Evolutionary conservation across 1,140 invertebrate species (phyloP), one percentile per base, ranked within the genome.

Genomic region (Zaprionus ornatus): DNA sequence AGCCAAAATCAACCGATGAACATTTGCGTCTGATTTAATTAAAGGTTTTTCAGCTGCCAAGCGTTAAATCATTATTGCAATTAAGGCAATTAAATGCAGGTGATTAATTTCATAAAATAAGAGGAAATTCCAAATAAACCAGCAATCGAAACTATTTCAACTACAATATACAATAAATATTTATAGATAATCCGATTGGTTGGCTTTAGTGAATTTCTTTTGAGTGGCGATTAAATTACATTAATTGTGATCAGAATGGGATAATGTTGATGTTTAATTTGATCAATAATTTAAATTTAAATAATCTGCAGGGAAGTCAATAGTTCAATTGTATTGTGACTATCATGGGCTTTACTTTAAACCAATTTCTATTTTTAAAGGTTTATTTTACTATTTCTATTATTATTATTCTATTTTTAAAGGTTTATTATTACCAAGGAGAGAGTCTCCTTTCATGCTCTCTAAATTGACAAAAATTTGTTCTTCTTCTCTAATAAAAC

Each of bases 1-100:
- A 55, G 40, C 40, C n/a, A 45, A 45, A 71, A 35, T 60, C 45
- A 56, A 57, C 19, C 29, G n/a, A 7, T 12, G n/a, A 25, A 32
- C 13, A 55, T 55, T 52, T 35, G 40, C 66, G 23, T 42, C 5
- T 21, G n/a, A 27, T 40, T 57, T 32, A 59, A 29, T 59, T 48
- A 37, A 50, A 12, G 7, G 3, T 45, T 23, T 13, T 23, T 50
- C 23, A 9, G 45, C 10, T 50, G 45, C 9, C 17, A 21, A 50
- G n/a, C 40, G 2, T 50, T 50, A 13, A 21, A 50, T 45, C 40
- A 50, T 50, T 50, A 50, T 50, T 50, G 45, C 45, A 50, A 50
- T 50, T 50, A 50, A 50, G 12, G 45, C 45, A 23, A 50, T 50
- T 50, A 50, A 50, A 50, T 12, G 9, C 17, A 19, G 19, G 45